Percentiles rank a stretch among this genome's conserved stretches.
These are phyloP conservation scores for Bacillus rossius DNA, from an alignment of 1,140 invertebrate species.

Conservation along the genomic window DNA sequence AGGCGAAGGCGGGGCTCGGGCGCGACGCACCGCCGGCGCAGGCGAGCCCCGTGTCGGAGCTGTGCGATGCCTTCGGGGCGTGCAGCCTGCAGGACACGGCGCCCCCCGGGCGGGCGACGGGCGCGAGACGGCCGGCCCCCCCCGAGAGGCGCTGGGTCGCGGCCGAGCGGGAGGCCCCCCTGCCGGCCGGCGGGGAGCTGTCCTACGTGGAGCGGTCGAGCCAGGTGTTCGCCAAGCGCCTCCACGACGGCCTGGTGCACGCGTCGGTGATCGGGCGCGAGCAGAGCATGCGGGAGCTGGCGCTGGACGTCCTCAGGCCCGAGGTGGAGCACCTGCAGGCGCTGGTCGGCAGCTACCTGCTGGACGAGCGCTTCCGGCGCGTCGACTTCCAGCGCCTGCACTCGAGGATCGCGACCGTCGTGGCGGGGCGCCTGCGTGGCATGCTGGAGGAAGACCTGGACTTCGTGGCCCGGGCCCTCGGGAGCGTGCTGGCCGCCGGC, in stretches of 20 bases:
- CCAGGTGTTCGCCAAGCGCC: conserved; percentile 59
- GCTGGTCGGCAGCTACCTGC: conserved; percentile 58
- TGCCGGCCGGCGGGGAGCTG: conserved; percentile 40
- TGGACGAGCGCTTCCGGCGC: conserved; percentile 50
- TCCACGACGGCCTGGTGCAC: conserved; percentile 44
- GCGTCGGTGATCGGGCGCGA: conserved; percentile 36
- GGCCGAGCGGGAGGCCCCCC: not conserved
- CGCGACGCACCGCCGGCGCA: not conserved
- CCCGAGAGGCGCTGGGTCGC: not conserved
- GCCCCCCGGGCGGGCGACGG: not conserved
- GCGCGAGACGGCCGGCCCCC: not conserved
- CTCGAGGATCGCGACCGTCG: conserved; percentile 52
- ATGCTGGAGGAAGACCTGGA: conserved; percentile 8
- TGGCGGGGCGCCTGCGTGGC: conserved; percentile 26
- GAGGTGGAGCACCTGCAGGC: conserved; percentile 59
- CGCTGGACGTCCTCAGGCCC: conserved; percentile 43
- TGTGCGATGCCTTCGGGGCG: conserved; percentile 9
- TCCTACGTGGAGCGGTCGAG: conserved; percentile 58
- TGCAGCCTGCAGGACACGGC: conserved; percentile 6
- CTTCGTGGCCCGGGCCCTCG: conserved; percentile 13
- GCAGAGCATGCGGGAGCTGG: conserved; percentile 29
- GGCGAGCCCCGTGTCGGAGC: conserved; percentile 16
- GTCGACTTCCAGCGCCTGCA: conserved; percentile 58
- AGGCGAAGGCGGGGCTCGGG: not conserved
- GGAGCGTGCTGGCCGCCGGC: not conserved